Evolutionary conservation across 2,797 vertebrate genomes (phyloP).

Genomic region (Podarcis siculus): DNA sequence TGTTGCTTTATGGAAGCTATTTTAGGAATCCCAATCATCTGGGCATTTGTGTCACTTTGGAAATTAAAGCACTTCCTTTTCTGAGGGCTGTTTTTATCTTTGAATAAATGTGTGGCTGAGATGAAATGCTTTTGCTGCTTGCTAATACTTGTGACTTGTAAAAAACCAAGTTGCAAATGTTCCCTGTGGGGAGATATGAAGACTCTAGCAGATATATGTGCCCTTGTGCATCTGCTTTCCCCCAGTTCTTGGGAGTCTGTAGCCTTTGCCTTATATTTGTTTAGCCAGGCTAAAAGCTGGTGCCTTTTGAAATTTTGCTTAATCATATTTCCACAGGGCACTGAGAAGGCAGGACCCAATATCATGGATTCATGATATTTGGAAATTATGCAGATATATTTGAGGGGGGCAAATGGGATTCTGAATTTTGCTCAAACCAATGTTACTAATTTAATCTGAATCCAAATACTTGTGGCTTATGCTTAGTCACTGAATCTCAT

Average conservation of each 20-base stretch:
- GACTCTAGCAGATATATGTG: not conserved
- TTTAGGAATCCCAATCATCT: not conserved
- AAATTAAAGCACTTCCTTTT: not conserved
- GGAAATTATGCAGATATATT: not conserved
- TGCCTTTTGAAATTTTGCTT: constrained; percentile 20
- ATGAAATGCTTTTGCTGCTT: constrained; percentile 20
- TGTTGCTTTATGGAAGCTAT: not conserved
- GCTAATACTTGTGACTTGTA: not conserved
- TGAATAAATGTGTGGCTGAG: not conserved
- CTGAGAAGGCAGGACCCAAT: not conserved
- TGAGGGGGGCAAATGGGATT: constrained; percentile 10
- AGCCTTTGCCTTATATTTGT: constrained; percentile 4
- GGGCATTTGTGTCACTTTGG: not conserved
- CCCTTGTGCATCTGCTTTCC: not conserved
- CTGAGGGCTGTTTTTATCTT: not conserved
- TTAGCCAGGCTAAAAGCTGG: not conserved
- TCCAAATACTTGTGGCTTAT: not conserved
- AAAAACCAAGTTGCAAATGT: not conserved
- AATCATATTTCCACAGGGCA: not conserved
- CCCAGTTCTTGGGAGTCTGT: not conserved
- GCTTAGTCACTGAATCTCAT: not conserved
- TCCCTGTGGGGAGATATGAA: not conserved
- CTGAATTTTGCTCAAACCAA: constrained; percentile 15
- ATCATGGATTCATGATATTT: not conserved
- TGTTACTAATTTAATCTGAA: not conserved